Conservation (phyloP, 35 echinoderm and acorn worm species). For the Nesometra sesokonis region DNA sequence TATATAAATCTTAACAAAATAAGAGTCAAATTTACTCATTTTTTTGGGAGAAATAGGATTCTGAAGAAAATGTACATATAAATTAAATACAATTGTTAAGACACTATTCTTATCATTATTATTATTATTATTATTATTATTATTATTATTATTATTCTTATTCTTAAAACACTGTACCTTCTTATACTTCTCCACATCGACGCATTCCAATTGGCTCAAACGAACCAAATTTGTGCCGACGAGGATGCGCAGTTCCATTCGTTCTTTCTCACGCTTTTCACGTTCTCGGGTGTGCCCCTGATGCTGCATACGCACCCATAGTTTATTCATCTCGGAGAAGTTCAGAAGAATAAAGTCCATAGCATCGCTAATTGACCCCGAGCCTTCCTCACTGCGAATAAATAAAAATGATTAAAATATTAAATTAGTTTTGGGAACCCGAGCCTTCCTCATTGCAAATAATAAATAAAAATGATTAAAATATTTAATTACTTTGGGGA, state of each 20-base stretch:
- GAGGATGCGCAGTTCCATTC: slow-evolving; percentile 73
- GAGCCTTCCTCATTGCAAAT: too few species aligned
- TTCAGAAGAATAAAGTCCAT: slow-evolving; percentile 98
- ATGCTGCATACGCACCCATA: slow-evolving; percentile 84
- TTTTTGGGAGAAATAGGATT: background rate
- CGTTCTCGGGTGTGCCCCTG: slow-evolving; percentile 65
- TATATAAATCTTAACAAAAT: too few species aligned
- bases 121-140: too few species aligned
- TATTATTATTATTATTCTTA: too few species aligned
- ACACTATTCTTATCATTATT: too few species aligned
- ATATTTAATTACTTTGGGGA: too few species aligned
- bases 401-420: background rate
- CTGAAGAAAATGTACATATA: background rate
- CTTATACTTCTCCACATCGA: slow-evolving; percentile 65
- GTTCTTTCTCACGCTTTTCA: slow-evolving; percentile 70
- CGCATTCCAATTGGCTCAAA: slow-evolving; percentile 83
- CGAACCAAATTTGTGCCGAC: slow-evolving; percentile 93
- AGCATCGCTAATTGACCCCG: slow-evolving; percentile 67
- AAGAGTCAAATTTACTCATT: background rate
- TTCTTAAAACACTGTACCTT: slow-evolving; percentile 45
- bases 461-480: too few species aligned
- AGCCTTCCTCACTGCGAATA: slow-evolving; percentile 48
- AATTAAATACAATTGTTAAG: background rate
- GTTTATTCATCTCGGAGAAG: slow-evolving; percentile 99
- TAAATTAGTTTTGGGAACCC: too few species aligned